Percentiles rank a stretch among this genome's conserved stretches.
Conservation (phyloP, 2,113 vertebrate genomes). For the Phyllostomus discolor region DNA sequence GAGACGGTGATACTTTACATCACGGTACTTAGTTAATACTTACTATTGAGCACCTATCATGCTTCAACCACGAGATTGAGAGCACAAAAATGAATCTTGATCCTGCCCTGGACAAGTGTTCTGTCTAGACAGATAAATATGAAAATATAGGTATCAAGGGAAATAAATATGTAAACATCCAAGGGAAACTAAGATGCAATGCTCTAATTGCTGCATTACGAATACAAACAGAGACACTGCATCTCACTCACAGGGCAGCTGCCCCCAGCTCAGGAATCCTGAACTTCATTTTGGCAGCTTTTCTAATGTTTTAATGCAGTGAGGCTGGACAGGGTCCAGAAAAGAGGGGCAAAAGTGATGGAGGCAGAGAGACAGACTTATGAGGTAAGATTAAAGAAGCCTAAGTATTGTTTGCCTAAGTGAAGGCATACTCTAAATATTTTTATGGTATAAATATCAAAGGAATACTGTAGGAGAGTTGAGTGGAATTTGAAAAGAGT, state of each 20-base stretch:
- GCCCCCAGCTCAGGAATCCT: background rate
- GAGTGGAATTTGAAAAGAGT: background rate
- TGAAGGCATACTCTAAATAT: background rate
- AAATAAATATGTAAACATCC: background rate
- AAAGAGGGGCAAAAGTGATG: background rate
- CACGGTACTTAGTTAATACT: background rate
- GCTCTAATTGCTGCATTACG: background rate
- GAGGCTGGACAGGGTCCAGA: background rate
- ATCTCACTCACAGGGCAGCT: background rate
- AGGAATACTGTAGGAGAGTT: background rate
- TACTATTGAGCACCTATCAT: background rate
- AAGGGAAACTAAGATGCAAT: background rate
- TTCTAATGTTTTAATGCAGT: background rate
- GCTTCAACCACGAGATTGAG: background rate
- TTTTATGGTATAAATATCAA: background rate
- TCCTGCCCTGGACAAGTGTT: background rate
- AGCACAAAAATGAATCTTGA: background rate
- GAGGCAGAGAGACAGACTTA: background rate
- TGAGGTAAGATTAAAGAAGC: background rate
- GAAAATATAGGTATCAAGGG: background rate
- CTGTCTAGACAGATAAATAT: background rate
- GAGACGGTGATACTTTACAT: background rate
- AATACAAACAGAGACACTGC: background rate
- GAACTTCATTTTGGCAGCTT: background rate
- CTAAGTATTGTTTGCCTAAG: background rate